phyloP scores from a whole-genome alignment of 2,888 invertebrate genomes.

The Xanthorhoe designata region DNA sequence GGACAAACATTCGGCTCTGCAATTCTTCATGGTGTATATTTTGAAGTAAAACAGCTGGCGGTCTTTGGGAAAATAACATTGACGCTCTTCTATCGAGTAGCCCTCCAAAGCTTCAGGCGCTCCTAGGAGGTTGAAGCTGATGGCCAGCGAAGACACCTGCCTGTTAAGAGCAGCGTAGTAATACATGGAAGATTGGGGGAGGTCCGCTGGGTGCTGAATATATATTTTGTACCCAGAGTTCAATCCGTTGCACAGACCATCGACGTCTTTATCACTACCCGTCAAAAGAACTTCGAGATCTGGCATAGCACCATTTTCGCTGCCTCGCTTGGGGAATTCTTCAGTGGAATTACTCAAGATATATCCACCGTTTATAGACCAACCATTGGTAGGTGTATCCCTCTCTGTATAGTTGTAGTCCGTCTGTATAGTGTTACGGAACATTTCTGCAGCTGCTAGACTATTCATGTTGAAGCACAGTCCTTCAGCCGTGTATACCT shows the following conservation, averaged over 20 bases:
- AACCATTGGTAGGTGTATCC: conserved; percentile 1
- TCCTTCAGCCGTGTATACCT: conserved; percentile 56
- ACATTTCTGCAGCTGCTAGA: conserved; percentile 53
- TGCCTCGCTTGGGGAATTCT: conserved; percentile 15
- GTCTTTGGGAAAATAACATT: conserved; percentile 57
- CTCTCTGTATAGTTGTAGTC: conserved; percentile 20
- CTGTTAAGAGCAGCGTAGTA: conserved; percentile 40
- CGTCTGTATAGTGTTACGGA: conserved; percentile 36
- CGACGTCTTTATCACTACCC: conserved; percentile 7
- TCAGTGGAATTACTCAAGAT: not conserved
- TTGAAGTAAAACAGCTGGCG: conserved; percentile 57
- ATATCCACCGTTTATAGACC: conserved; percentile 17
- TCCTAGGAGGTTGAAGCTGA: conserved; percentile 46
- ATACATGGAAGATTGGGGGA: conserved; percentile 39
- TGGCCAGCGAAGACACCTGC: conserved; percentile 57
- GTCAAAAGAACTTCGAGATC: conserved; percentile 4
- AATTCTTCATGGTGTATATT: conserved; percentile 60
- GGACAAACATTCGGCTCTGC: conserved; percentile 59
- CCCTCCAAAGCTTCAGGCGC: conserved; percentile 46
- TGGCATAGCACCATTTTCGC: conserved; percentile 10
- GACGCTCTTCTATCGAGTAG: conserved; percentile 52
- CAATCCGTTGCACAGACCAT: conserved; percentile 36
- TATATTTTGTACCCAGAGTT: conserved; percentile 53
- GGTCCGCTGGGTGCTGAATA: conserved; percentile 57
- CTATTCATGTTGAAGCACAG: conserved; percentile 60